Conservation (phyloP, 2,888 invertebrate species). For the Glyphotaelius pellucidus region DNA sequence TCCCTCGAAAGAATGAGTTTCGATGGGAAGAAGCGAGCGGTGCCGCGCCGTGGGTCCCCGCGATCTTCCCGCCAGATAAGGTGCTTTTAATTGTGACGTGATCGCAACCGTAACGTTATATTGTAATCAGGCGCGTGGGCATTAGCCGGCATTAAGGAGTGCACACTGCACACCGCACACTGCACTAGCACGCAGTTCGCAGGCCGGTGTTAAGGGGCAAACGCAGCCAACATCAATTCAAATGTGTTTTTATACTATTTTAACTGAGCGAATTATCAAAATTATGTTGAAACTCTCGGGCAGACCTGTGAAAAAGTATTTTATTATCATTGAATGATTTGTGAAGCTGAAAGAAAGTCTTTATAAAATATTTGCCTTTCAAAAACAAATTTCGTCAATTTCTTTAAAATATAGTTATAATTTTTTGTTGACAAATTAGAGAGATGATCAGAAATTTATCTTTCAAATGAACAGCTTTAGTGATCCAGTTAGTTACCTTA, state of each 20-base stretch:
- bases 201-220: background rate
- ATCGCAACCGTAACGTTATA: constrained; percentile 55
- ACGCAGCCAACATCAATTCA: background rate
- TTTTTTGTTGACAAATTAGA: no score
- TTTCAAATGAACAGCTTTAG: no score
- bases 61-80: constrained; percentile 62
- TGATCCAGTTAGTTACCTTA: no score
- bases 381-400: no score
- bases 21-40: background rate
- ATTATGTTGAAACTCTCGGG: background rate
- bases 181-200: background rate
- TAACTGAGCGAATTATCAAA: background rate
- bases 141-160: background rate
- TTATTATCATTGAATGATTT: no score
- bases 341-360: no score
- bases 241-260: background rate
- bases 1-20: background rate
- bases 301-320: no score
- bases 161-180: background rate
- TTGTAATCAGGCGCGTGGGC: background rate
- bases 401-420: no score
- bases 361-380: no score
- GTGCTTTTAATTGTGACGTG: constrained; percentile 61
- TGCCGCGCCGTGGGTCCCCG: background rate
- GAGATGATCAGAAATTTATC: no score